Percentiles rank a stretch among this genome's conserved stretches.
Evolutionary conservation across 2,113 vertebrate genomes (phyloP).

Genomic region (Ovis canadensis): DNA sequence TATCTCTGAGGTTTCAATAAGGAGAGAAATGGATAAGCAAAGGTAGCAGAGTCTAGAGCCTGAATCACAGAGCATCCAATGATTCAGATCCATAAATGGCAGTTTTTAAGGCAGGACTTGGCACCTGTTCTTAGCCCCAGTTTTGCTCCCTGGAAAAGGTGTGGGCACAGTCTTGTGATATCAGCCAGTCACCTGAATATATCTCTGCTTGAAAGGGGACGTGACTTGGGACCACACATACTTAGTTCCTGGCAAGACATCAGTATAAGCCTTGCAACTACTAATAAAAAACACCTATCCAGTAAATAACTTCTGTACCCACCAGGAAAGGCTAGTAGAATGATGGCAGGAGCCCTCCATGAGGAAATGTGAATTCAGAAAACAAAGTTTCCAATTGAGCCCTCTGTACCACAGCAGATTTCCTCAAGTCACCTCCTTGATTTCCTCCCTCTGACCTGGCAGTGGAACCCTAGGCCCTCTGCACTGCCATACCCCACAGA

Average conservation of each 20-base stretch:
- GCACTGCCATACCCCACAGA: not conserved
- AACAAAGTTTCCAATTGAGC: not conserved
- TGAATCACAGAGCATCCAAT: too few species aligned
- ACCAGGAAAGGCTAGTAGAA: not conserved
- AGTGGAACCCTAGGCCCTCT: not conserved
- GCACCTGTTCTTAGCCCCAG: not conserved
- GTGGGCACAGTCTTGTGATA: not conserved
- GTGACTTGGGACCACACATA: rapidly evolving
- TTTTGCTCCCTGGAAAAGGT: not conserved
- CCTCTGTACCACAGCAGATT: too few species aligned
- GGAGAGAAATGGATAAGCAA: not conserved
- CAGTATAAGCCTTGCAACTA: not conserved
- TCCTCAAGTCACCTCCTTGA: not conserved
- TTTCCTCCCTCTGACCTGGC: not conserved
- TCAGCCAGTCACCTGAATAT: not conserved
- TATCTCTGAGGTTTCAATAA: not conserved
- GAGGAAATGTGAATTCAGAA: not conserved
- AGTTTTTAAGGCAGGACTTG: not conserved
- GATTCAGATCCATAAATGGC: too few species aligned
- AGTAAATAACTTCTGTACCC: not conserved
- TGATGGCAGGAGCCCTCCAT: not conserved
- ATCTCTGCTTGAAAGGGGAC: not conserved
- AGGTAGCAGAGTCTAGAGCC: not conserved
- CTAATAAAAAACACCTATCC: not conserved
- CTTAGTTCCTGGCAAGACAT: not conserved